Conservation (phyloP, 2,888 invertebrate species). For the Notodonta ziczac region DNA sequence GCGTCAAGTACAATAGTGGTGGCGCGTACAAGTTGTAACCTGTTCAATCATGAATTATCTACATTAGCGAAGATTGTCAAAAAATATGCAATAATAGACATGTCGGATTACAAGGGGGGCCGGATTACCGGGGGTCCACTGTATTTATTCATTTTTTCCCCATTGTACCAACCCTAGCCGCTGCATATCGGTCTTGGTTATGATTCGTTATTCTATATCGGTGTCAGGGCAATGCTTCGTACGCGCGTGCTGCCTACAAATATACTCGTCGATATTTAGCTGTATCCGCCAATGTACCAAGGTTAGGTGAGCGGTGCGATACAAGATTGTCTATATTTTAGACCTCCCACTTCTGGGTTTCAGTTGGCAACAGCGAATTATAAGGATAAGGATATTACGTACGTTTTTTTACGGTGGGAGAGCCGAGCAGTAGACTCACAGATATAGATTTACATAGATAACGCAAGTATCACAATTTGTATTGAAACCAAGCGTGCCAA, state of each 20-base stretch:
- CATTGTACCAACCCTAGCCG: constrained; percentile 25
- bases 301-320: constrained; percentile 41
- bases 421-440: too few species aligned
- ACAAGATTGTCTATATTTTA: constrained; percentile 21
- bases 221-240: constrained; percentile 62
- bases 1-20: too few species aligned
- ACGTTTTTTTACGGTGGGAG: too few species aligned
- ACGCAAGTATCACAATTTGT: too few species aligned
- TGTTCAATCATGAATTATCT: too few species aligned
- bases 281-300: constrained; percentile 35
- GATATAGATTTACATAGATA: too few species aligned
- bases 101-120: too few species aligned
- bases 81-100: too few species aligned
- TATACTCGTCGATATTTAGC: constrained; percentile 28
- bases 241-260: constrained; percentile 15
- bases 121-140: too few species aligned
- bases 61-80: too few species aligned
- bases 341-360: constrained; percentile 20
- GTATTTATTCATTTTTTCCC: neutral
- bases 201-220: constrained; percentile 64
- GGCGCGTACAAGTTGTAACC: too few species aligned
- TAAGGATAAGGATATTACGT: neutral
- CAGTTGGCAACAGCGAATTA: constrained; percentile 21
- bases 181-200: constrained; percentile 33
- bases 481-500: too few species aligned